Evolutionary conservation across 2,797 vertebrate genomes (phyloP).

Genomic region (Mormyrops attenuatus): DNA sequence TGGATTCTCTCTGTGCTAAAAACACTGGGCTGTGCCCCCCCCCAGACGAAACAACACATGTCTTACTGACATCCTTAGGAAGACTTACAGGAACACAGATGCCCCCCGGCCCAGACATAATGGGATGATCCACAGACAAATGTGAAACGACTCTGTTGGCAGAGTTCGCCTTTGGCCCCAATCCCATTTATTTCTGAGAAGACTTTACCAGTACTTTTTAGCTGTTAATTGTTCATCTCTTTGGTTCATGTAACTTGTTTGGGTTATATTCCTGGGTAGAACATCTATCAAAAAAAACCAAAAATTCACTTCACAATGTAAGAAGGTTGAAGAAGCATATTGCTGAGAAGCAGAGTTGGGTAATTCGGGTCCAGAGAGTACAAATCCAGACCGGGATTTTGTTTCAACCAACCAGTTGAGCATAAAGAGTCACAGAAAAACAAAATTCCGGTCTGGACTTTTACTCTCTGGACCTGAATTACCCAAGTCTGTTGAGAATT

Average conservation of each 20-base stretch:
- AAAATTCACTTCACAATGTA: neutral
- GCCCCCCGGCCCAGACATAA: neutral
- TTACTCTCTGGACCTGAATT: neutral
- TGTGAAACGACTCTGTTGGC: neutral
- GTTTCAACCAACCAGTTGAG: neutral
- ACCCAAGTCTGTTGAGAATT: neutral
- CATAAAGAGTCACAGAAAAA: neutral
- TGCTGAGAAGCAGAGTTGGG: neutral
- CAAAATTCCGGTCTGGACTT: neutral
- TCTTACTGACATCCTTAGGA: neutral
- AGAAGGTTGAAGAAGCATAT: neutral
- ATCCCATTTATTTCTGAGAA: neutral
- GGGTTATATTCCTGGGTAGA: neutral
- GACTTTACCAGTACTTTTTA: neutral
- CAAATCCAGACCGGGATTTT: neutral
- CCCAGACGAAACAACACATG: neutral
- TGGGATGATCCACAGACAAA: neutral
- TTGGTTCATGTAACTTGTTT: neutral
- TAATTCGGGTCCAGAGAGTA: neutral
- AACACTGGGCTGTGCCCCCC: neutral
- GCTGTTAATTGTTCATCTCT: neutral
- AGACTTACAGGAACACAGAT: neutral
- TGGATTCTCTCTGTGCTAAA: neutral
- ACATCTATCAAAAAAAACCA: neutral
- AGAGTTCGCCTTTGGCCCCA: neutral